Conservation (phyloP, 2,113 vertebrate genomes). For the Gyps fulvus region DNA sequence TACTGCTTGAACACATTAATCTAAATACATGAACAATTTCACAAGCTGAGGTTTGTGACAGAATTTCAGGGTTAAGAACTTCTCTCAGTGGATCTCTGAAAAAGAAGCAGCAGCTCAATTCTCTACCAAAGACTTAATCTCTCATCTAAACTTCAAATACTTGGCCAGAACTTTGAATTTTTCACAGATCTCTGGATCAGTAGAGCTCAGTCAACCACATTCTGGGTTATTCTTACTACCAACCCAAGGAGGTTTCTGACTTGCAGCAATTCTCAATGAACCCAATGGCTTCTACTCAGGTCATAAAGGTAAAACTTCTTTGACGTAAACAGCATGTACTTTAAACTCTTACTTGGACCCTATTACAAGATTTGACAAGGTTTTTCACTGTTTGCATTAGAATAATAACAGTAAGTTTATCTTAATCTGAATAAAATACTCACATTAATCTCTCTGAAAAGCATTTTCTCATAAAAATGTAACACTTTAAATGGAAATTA, state of each 20-base stretch:
- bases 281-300: background rate
- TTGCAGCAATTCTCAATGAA: background rate
- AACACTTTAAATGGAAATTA: background rate
- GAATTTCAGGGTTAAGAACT: background rate
- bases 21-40: background rate
- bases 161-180: background rate
- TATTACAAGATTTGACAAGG: background rate
- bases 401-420: conserved; percentile 5
- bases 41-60: background rate
- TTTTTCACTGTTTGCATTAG: background rate
- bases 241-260: background rate
- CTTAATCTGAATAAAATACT: background rate
- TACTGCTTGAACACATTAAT: background rate
- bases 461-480: background rate
- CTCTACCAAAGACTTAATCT: background rate
- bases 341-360: conserved; percentile 3
- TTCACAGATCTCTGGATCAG: background rate
- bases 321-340: conserved; percentile 39
- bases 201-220: background rate
- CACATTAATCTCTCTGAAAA: background rate
- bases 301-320: background rate
- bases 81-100: background rate
- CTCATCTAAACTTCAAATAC: background rate
- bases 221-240: background rate
- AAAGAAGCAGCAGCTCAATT: background rate